phyloP scores from a whole-genome alignment of 2,113 vertebrate species.

The Mungos mungo region DNA sequence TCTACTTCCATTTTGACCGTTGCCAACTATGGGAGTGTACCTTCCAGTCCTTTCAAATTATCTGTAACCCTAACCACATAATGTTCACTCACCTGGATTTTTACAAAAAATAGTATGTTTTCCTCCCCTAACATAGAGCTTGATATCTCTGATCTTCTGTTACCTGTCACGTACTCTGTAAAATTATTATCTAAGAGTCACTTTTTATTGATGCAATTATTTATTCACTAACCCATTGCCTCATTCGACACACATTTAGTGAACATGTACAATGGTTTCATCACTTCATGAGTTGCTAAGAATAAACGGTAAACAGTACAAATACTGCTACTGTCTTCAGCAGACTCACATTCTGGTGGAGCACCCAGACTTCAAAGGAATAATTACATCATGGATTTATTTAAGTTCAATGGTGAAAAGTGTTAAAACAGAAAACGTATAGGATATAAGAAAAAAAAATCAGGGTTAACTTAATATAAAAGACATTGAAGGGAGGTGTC shows the following conservation, averaged over 20 bases:
- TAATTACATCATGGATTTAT: background rate
- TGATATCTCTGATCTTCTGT: background rate
- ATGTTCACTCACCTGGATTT: background rate
- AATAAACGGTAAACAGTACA: background rate
- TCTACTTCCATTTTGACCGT: background rate
- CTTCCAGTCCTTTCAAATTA: background rate
- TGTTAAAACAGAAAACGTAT: background rate
- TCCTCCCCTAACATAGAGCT: background rate
- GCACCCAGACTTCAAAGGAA: background rate
- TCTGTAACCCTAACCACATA: background rate
- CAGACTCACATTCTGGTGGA: background rate
- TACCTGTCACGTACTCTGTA: background rate
- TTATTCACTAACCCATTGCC: background rate
- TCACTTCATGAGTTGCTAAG: background rate
- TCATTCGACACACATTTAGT: background rate
- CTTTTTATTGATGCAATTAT: background rate
- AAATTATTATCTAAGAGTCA: background rate
- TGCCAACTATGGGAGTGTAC: background rate
- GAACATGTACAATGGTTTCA: background rate
- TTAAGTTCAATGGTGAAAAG: background rate
- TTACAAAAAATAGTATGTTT: background rate
- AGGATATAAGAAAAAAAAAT: background rate
- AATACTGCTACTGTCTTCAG: accelerated
- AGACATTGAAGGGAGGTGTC: background rate
- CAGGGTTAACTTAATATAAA: background rate